Evolutionary conservation across 1,140 invertebrate species (phyloP).

Genomic region (Trinorchestia longiramus): DNA sequence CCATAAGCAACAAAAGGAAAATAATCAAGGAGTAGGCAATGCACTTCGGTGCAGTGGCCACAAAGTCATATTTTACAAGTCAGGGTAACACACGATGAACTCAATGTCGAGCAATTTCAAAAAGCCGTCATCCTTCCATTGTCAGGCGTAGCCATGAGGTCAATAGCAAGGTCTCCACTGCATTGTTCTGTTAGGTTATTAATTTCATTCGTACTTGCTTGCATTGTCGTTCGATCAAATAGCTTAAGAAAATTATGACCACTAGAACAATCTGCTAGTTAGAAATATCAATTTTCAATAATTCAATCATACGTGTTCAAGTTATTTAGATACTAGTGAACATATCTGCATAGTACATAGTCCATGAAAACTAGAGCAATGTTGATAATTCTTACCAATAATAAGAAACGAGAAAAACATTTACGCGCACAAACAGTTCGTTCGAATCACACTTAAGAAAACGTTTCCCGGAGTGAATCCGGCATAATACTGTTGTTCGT

Average conservation of each 20-base stretch:
- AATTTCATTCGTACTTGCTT: not conserved
- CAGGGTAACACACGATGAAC: not conserved
- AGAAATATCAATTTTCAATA: not conserved
- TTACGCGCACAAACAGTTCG: too few relatives aligned
- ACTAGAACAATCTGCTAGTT: not conserved
- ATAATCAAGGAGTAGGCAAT: not conserved
- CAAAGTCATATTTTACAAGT: not conserved
- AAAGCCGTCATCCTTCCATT: conserved; percentile 10
- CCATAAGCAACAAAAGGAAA: not conserved
- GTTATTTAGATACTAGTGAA: not conserved
- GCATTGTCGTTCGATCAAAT: not conserved
- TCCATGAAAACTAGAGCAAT: not conserved
- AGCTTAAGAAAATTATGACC: not conserved
- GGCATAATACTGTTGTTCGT: too few relatives aligned
- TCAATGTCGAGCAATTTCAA: conserved; percentile 1
- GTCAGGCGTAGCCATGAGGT: not conserved
- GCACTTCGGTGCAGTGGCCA: not conserved
- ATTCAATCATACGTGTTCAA: not conserved
- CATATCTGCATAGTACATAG: not conserved
- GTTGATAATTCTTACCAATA: too few relatives aligned
- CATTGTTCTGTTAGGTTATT: conserved; percentile 4
- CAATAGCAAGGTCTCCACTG: conserved; percentile 41
- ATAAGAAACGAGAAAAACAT: too few relatives aligned
- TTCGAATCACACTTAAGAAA: too few relatives aligned
- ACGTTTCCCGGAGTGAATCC: too few relatives aligned